Conservation (phyloP, 2,113 vertebrate genomes). For the Perca fluviatilis region DNA sequence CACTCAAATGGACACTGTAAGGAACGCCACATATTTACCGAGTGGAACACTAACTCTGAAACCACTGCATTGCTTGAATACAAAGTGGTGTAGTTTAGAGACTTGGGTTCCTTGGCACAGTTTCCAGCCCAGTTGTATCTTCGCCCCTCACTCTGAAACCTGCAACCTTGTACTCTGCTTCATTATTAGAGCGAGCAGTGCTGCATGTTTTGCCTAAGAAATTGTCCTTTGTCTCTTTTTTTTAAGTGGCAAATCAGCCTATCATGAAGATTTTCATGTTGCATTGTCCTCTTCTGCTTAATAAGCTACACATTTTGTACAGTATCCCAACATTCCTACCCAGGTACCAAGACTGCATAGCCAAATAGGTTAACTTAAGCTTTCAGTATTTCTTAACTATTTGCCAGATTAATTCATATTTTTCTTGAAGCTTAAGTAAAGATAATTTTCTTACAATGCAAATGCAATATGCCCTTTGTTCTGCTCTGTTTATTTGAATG, state of each 20-base stretch:
- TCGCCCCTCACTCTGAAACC: slow-evolving; percentile 24
- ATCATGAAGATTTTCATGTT: slow-evolving; percentile 2
- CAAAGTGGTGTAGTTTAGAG: background rate
- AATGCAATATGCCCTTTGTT: background rate
- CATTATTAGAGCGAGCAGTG: background rate
- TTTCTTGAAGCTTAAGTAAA: background rate
- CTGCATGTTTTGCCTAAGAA: slow-evolving; percentile 55
- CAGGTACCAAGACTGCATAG: slow-evolving; percentile 16
- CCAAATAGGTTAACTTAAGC: slow-evolving; percentile 3
- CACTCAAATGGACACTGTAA: background rate
- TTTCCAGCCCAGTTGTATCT: slow-evolving; percentile 68
- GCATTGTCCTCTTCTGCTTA: background rate
- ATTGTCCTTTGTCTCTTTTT: slow-evolving; percentile 10
- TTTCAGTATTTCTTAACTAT: background rate
- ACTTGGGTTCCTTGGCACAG: slow-evolving; percentile 24
- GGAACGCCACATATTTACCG: background rate
- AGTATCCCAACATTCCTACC: background rate
- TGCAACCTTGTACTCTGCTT: slow-evolving; percentile 21
- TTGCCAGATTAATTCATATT: background rate
- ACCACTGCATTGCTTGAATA: background rate
- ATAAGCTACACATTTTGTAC: background rate
- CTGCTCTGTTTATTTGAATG: slow-evolving; percentile 12
- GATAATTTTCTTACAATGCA: background rate
- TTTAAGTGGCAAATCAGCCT: slow-evolving; percentile 18
- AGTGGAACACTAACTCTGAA: background rate